phyloP scores from a whole-genome alignment of 1,140 invertebrate genomes.

The Pogonomyrmex barbatus region DNA sequence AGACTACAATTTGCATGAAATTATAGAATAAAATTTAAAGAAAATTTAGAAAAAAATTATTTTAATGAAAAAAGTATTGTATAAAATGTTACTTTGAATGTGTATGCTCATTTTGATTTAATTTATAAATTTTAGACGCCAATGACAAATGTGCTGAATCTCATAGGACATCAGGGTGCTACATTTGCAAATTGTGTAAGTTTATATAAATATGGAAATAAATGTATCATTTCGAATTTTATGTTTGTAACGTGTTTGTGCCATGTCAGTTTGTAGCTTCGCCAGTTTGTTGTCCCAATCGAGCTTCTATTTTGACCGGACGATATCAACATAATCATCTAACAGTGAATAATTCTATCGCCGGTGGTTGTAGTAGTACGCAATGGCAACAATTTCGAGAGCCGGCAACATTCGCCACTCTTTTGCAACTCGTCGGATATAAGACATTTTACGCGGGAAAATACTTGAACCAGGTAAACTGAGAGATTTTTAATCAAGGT shows the following conservation, averaged over 20 bases:
- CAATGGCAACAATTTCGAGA: conserved; percentile 90
- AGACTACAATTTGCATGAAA: no score
- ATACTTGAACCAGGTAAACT: conserved; percentile 92
- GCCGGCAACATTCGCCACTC: conserved; percentile 89
- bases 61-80: neutral
- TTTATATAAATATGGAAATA: conserved; percentile 52
- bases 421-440: conserved; percentile 89
- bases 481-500: no score
- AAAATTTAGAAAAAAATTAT: neutral
- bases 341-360: conserved; percentile 92
- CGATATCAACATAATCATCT: conserved; percentile 94
- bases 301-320: conserved; percentile 94
- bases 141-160: conserved; percentile 88
- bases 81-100: neutral
- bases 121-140: conserved; percentile 88
- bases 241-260: neutral
- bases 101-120: neutral
- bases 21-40: neutral
- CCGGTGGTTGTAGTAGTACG: conserved; percentile 91
- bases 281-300: conserved; percentile 95
- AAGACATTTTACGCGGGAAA: conserved; percentile 94
- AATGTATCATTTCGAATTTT: neutral
- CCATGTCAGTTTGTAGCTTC: conserved; percentile 90
- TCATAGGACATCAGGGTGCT: conserved; percentile 89
- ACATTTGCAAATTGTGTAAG: conserved; percentile 92